Conservation (phyloP, 2,113 vertebrate genomes). For the Porphyrio hochstetteri region DNA sequence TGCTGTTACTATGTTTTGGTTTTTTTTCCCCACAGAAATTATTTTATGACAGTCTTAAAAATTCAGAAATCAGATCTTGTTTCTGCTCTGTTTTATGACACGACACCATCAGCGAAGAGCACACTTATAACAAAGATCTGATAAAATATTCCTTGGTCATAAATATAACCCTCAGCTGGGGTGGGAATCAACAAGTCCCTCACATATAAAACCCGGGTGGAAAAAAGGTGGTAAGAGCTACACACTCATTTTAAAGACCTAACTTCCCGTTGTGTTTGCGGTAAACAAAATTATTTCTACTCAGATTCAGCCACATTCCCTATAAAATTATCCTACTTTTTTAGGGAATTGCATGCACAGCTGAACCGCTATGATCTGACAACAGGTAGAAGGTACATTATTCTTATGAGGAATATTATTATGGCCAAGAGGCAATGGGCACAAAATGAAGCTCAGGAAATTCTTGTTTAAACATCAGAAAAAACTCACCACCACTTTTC, state of each 20-base stretch:
- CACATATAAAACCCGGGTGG: background rate
- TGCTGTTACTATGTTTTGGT: background rate
- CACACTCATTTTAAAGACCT: background rate
- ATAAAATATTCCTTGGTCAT: background rate
- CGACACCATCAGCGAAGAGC: slow-evolving; percentile 1
- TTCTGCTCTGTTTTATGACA: background rate
- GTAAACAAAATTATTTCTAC: background rate
- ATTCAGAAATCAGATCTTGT: slow-evolving; percentile 25
- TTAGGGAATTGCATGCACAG: background rate
- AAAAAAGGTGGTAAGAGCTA: background rate
- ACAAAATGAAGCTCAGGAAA: background rate
- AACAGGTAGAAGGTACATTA: background rate
- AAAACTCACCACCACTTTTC: background rate
- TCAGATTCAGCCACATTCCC: background rate
- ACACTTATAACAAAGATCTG: background rate
- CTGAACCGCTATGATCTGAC: background rate
- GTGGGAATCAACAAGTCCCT: background rate
- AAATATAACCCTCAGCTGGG: background rate
- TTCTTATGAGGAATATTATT: background rate
- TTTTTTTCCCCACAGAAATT: background rate
- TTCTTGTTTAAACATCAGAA: background rate
- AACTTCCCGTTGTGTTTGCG: background rate
- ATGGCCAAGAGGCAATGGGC: background rate
- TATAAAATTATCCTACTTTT: background rate
- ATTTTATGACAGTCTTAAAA: slow-evolving; percentile 7